Percentiles rank a stretch among this genome's conserved stretches.
Evolutionary conservation across 2,888 invertebrate species (phyloP).

Genomic region (Nasonovia ribisnigri): DNA sequence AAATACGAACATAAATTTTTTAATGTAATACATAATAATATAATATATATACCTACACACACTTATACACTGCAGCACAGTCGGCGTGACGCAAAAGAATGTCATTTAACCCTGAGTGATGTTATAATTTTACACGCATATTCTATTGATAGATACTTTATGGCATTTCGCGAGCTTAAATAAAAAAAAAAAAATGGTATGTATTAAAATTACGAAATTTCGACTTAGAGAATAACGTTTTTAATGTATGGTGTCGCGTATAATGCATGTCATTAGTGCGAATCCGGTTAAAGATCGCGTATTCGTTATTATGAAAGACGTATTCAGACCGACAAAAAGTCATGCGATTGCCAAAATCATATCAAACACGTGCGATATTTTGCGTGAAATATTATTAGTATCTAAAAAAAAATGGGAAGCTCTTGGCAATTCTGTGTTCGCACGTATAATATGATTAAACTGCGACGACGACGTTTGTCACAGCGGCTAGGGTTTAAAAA

Average conservation of each 20-base stretch:
- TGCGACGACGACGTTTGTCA: neutral
- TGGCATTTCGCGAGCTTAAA: neutral
- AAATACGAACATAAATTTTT: neutral
- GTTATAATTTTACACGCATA: conserved; percentile 39
- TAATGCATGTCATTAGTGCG: conserved; percentile 31
- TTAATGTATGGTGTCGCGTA: conserved; percentile 13
- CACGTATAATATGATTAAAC: neutral
- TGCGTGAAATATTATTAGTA: conserved; percentile 20
- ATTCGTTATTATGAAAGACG: conserved; percentile 46
- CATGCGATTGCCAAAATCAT: conserved; percentile 38
- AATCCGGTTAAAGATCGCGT: conserved; percentile 37
- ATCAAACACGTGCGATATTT: conserved; percentile 28
- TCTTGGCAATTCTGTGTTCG: conserved; percentile 3
- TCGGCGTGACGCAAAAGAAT: neutral
- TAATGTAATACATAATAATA: neutral
- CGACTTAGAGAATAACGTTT: conserved; percentile 14
- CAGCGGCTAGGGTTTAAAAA: conserved; percentile 42
- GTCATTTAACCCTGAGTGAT: conserved; percentile 3
- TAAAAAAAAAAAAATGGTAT: neutral
- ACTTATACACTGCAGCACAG: neutral
- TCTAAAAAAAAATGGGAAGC: neutral
- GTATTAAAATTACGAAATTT: conserved; percentile 33
- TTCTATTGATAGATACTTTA: conserved; percentile 48
- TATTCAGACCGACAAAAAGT: conserved; percentile 51
- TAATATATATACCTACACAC: neutral